Conservation (phyloP, 2,888 invertebrate species). For the Resseliella maxima region DNA sequence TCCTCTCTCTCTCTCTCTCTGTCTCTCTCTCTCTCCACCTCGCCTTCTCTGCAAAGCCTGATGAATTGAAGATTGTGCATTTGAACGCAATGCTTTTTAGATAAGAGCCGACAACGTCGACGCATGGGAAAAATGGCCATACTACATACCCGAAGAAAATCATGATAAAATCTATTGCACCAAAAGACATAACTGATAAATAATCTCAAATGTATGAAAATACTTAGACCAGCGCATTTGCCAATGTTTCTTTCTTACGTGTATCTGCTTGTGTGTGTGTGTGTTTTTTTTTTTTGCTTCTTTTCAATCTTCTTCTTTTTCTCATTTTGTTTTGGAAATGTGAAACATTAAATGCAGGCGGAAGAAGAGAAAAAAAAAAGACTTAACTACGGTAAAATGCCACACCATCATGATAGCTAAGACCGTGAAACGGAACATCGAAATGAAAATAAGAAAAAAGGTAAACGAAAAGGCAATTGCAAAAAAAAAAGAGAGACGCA, state of each 20-base stretch:
- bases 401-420: slow-evolving; percentile 21
- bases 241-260: not conserved
- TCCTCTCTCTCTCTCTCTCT: not conserved
- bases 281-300: not conserved
- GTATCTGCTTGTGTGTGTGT: too few species aligned
- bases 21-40: not conserved
- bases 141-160: not conserved
- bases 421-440: not conserved
- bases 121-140: not conserved
- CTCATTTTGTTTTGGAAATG: slow-evolving; percentile 19
- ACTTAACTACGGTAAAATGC: slow-evolving; percentile 15
- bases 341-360: slow-evolving; percentile 53
- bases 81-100: slow-evolving; percentile 39
- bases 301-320: not conserved
- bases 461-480: slow-evolving; percentile 39
- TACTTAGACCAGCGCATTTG: not conserved
- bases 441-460: slow-evolving; percentile 11
- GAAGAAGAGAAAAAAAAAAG: not conserved
- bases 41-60: too few species aligned
- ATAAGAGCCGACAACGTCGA: not conserved
- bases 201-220: slow-evolving; percentile 51
- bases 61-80: slow-evolving; percentile 32
- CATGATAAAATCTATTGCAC: slow-evolving; percentile 44
- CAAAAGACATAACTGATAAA: slow-evolving; percentile 51
- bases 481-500: not conserved